A percentile compares a stretch with the other conserved stretches of the same genome.
phyloP scores from a whole-genome alignment of 2,113 vertebrate species.

The Gasterosteus aculeatus region DNA sequence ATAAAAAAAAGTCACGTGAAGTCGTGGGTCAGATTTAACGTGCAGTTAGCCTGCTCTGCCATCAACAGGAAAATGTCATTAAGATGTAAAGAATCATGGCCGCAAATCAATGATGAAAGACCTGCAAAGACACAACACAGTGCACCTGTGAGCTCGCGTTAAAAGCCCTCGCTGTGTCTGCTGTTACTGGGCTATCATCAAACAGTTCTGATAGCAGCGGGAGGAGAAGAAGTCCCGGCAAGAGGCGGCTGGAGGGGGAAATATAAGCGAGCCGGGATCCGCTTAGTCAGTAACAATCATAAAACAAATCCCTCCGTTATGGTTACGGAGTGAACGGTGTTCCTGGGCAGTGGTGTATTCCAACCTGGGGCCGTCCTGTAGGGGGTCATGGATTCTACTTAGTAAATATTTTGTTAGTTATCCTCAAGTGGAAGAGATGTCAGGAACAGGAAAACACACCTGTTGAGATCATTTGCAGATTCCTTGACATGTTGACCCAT shows the following conservation, averaged over 20 bases:
- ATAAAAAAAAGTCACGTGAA: background rate
- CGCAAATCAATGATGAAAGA: conserved; percentile 14
- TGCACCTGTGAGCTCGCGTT: conserved; percentile 10
- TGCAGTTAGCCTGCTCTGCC: background rate
- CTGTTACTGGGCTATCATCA: conserved; percentile 4
- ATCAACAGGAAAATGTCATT: conserved; percentile 3
- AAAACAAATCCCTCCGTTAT: conserved; percentile 14
- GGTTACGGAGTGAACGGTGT: background rate
- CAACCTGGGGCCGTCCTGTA: background rate
- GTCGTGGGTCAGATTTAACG: background rate
- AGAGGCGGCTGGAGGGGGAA: background rate
- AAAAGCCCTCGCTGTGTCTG: conserved; percentile 7
- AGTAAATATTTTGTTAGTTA: background rate
- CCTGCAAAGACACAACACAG: conserved; percentile 2
- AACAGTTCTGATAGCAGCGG: conserved; percentile 45
- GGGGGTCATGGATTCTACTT: background rate
- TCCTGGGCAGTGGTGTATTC: background rate
- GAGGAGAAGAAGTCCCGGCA: conserved; percentile 16
- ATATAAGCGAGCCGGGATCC: background rate
- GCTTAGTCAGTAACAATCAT: conserved; percentile 2
- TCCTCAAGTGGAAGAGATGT: background rate
- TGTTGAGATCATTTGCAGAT: background rate
- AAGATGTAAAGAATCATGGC: conserved; percentile 3
- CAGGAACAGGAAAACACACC: background rate
- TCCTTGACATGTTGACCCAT: no score